These are phyloP conservation scores for Parnassius smintheus DNA, from an alignment of 2,888 invertebrate genomes.

Conservation along the genomic window DNA sequence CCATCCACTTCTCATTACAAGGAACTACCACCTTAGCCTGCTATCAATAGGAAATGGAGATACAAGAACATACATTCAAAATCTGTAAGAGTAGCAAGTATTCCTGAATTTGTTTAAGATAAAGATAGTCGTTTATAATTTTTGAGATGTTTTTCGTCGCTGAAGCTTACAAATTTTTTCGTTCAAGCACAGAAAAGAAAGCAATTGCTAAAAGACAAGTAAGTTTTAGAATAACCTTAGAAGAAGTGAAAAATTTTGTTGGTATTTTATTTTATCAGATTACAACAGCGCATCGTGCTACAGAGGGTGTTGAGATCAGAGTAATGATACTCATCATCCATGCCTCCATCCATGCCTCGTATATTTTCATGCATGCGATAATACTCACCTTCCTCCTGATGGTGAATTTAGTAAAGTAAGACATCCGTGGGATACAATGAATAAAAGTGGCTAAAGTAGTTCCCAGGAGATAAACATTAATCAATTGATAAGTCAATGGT, in stretches of 20 bases:
- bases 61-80: neutral
- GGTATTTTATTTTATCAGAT: neutral
- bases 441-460: too few species aligned
- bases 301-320: constrained; percentile 17
- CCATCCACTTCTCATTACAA: too few species aligned
- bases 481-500: too few species aligned
- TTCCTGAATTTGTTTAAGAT: neutral
- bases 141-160: constrained; percentile 12
- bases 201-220: neutral
- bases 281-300: constrained; percentile 14
- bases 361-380: neutral
- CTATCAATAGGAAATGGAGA: constrained; percentile 1
- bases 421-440: too few species aligned
- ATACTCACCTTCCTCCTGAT: too few species aligned
- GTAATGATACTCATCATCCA: constrained; percentile 17
- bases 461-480: too few species aligned
- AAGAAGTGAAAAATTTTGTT: neutral
- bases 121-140: neutral
- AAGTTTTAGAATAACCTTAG: neutral
- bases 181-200: constrained; percentile 5
- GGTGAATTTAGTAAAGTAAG: too few species aligned
- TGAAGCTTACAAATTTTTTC: constrained; percentile 2
- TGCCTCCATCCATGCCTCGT: constrained; percentile 9
- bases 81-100: neutral
- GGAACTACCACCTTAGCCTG: neutral